A percentile compares a stretch with the other conserved stretches of the same genome.
phyloP scores from a whole-genome alignment of 2,113 vertebrate genomes.

The Perca flavescens region DNA sequence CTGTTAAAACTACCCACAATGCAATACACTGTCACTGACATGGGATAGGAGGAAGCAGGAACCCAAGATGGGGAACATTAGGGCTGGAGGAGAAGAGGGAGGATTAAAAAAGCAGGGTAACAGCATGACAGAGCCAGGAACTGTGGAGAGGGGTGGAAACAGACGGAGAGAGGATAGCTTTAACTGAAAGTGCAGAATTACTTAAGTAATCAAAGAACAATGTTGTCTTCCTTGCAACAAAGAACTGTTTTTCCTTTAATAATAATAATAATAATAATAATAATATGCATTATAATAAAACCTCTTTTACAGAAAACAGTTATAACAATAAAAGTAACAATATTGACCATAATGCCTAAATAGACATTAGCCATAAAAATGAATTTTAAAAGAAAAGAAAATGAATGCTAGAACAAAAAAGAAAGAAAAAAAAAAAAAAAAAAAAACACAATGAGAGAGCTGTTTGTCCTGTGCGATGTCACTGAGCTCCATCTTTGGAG shows the following conservation, averaged over 20 bases:
- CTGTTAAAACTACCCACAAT: conserved; percentile 83
- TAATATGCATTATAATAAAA: conserved; percentile 83
- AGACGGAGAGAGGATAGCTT: conserved; percentile 62
- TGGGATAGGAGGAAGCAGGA: conserved; percentile 38
- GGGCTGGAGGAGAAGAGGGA: not conserved
- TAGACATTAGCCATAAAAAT: conserved; percentile 86
- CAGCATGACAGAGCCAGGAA: conserved; percentile 34
- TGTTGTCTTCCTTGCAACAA: conserved; percentile 80
- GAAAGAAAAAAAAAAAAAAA: conserved; percentile 16
- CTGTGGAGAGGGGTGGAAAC: conserved; percentile 35
- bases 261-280: conserved; percentile 74
- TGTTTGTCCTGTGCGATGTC: conserved; percentile 79
- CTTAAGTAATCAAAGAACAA: conserved; percentile 76
- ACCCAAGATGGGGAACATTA: not conserved
- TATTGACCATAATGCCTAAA: conserved; percentile 86
- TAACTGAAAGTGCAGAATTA: conserved; percentile 86
- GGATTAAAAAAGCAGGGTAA: conserved; percentile 40
- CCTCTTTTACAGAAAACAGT: conserved; percentile 84
- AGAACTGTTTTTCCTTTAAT: conserved; percentile 77
- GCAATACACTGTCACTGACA: conserved; percentile 78
- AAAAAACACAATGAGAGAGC: conserved; percentile 54
- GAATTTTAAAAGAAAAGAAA: conserved; percentile 64
- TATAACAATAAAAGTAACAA: conserved; percentile 84
- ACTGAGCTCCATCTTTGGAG: conserved; percentile 74
- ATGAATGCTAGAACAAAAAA: conserved; percentile 43